These are phyloP conservation scores for Cotesia glomerata DNA, from an alignment of 1,140 invertebrate genomes.

Conservation along the genomic window DNA sequence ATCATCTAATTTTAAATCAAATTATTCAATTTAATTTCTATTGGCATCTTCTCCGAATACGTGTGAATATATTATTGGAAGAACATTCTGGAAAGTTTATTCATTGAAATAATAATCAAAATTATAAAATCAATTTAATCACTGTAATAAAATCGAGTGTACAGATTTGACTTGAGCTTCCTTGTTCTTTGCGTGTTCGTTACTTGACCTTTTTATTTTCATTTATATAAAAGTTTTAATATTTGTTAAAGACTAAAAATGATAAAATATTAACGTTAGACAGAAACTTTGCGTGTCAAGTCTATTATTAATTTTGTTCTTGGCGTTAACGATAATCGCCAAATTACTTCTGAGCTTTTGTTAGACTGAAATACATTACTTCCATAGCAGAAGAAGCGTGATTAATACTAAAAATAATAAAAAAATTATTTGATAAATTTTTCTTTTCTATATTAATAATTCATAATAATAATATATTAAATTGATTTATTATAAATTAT, in stretches of 20 bases:
- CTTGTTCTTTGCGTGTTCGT: conserved; percentile 9
- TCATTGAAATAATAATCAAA: not conserved
- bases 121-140: not conserved
- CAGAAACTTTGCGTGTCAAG: conserved; percentile 50
- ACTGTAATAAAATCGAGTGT: not conserved
- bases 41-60: too few relatives aligned
- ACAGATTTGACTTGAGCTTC: not conserved
- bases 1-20: too few relatives aligned
- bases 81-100: not conserved
- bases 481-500: conserved; percentile 26
- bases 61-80: too few relatives aligned
- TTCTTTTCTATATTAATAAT: not conserved
- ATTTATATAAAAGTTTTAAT: not conserved
- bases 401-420: not conserved
- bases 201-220: conserved; percentile 2
- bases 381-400: not conserved
- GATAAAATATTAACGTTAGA: conserved; percentile 17
- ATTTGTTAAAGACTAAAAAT: not conserved
- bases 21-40: too few relatives aligned
- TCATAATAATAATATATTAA: not conserved
- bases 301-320: conserved; percentile 51
- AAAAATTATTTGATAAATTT: conserved; percentile 1
- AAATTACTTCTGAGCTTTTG: not conserved
- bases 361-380: not conserved
- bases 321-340: conserved; percentile 60